These are phyloP conservation scores for Chiroxiphia lanceolata DNA, from an alignment of 2,797 vertebrate genomes.

Conservation along the genomic window DNA sequence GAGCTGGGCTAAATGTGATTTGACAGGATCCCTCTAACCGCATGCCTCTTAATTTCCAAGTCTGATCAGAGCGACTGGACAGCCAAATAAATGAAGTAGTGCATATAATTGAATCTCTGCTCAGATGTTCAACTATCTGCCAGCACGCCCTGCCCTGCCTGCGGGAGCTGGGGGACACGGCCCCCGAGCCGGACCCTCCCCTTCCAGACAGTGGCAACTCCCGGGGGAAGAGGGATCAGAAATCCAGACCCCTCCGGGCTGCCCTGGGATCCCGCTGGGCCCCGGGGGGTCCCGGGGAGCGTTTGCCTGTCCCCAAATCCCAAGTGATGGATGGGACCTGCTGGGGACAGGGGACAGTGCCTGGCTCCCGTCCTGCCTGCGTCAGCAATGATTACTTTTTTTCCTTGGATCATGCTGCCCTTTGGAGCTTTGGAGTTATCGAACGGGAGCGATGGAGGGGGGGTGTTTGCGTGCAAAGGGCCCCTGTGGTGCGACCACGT, in stretches of 20 bases:
- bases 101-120: slow-evolving; percentile 48
- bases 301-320: background rate
- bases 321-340: background rate
- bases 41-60: slow-evolving; percentile 46
- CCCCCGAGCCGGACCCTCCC: background rate
- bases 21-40: slow-evolving; percentile 45
- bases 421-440: background rate
- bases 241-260: background rate
- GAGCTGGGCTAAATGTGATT: slow-evolving; percentile 17
- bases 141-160: background rate
- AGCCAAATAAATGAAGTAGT: slow-evolving; percentile 50
- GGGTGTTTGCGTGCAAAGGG: background rate
- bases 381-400: background rate
- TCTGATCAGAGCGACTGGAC: slow-evolving; percentile 42
- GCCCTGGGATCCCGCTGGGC: background rate
- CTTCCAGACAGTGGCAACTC: background rate
- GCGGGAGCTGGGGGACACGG: background rate
- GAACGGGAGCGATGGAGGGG: background rate
- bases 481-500: background rate
- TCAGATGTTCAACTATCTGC: background rate
- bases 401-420: background rate
- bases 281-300: background rate
- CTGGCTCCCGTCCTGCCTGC: background rate
- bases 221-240: background rate
- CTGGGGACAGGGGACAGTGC: background rate